Evolutionary conservation across 2,888 invertebrate genomes (phyloP), one percentile per base, ranked within the genome.

Genomic region (Hirtodrosophila confusa): DNA sequence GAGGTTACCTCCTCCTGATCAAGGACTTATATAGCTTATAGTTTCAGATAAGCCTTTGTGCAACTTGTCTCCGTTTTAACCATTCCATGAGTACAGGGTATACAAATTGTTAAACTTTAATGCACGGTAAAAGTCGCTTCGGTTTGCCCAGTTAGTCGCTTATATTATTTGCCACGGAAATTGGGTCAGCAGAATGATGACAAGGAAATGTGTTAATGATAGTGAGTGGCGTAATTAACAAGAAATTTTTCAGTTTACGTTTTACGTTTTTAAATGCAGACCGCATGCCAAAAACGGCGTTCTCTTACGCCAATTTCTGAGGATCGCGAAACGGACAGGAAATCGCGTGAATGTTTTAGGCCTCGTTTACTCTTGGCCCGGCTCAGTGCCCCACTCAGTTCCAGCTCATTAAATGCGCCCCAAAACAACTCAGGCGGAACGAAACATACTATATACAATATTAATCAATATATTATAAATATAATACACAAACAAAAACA

Each of bases 171-270:
- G 65, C 60, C 60, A 49, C 10, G 40, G 57, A 71, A 80, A 80
- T 78, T 84, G 84, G 80, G 84, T 84, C 86, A 82, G 50, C 75
- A 73, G 53, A 67, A 72, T 65, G 80, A 79, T 79, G 77, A 76
- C 77, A 58, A 68, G 68, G 69, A 86, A 84, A 88, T 84, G 88
- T 84, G 82, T 88, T 88, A 84, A 84, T 80, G 88, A 71, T 82
- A 78, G 65, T 62, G 60, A 84, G 57, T 68, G 75, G 69, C 69
- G 80, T 75, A 82, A 84, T 82, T 86, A 86, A 64, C 75, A 53
- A 65, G 75, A 77, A 74, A 74, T 51, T 50, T 63, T 73, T 58
- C 56, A 43, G 36, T 57, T 73, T 45, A 36, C 66, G 61, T 50
- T 69, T 56, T 44, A 54, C 17, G 17, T 17, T 17, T 17, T 17